Base-by-base conservation (phyloP, 2,113 vertebrate species). In the Calyptommatus sinebrachiatus region DNA sequence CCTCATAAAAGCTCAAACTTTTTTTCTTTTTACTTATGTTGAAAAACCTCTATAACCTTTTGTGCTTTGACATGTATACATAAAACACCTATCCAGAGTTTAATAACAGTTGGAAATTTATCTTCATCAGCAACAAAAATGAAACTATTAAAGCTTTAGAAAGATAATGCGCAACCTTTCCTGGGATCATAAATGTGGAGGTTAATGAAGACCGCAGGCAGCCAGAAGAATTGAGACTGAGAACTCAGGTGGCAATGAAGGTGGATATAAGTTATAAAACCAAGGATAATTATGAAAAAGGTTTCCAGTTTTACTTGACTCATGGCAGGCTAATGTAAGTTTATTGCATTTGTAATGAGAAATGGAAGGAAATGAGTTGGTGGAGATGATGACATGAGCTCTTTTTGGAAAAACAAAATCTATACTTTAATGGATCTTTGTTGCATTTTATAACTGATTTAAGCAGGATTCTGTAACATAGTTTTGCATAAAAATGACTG, bases 401-500 rank as follows among this genome's bases (percentile, higher is more conserved):
- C 18, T 82, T 89, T 89, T 86, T 79, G 86, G 53, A 12, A 45
- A 89, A 88, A 83, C 31, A 86, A 81, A 83, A 78, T 73, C 63
- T 80, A 75, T 83, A 9, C 71, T 87, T 87, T 89, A 46, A 78
- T 84, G 45, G 18, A 85, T 87, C 67, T 22, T 66, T 73, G 65
- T 83, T 90, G 65, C 86, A 85, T 86, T 87, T 84, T 70, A 76
- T 61, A 75, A 28, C 46, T 69, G 57, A 79, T 82, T 20, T 77
- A 87, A 73, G 4, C 28, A 21, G 28, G 91, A 86, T 72, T 41
- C 80, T 80, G 74, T 84, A 83, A 71, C 65, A 63, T 63, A 65
- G 71, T 2, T 91, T 91, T 73, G 45, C 46, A 84, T 82, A 81
- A 82, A 87, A 92, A 90, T 89, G 31, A 75, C 41, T 82, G 80